Base-by-base conservation (phyloP, 1,140 invertebrate genomes). In the Propsilocerus akamusi region DNA sequence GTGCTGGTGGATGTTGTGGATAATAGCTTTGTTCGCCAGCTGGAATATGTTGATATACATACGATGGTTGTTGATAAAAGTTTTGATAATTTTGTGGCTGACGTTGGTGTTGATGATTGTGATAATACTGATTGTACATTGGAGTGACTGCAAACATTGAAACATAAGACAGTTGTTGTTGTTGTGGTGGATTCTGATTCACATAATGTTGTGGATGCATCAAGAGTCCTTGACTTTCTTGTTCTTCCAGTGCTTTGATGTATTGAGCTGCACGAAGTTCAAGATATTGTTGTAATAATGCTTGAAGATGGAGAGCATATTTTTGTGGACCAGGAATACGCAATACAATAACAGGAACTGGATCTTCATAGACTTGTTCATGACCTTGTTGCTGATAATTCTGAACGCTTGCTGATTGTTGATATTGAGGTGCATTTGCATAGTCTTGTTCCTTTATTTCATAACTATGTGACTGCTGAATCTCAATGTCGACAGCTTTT, bases 211-310 rank as follows among this genome's bases (percentile, higher is more conserved):
- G 34, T 17, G n/a, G 34, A 17, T 17, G n/a, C 1, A 2, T 20
- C 5, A 20, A 20, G 4, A 7, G 14, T 3, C 34, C 34, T 20
- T 41, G 34, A 41, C 34, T 52, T 14, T 65, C 63, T 3, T 57
- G 57, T 25, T 64, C 59, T 28, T 65, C 57, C 12, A 65, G 46
- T 50, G 61, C 51, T 2, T 59, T 57, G 20, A 65, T 46, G 47
- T 62, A 65, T 51, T 65, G 60, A 0, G 63, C 61, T 0, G 63
- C 63, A 2, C 63, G 57, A 49, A 65, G 62, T 51, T 65, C 63
- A 3, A 65, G 49, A 49, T 65, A 65, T 51, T 65, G 63, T 49
- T 65, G 63, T 23, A 65, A 51, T 12, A 65, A 49, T 5, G 57
- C 58, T 41, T 65, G 63, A 51, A 65, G 51, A 53, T 65, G 63